Evolutionary conservation across 1,140 invertebrate genomes (phyloP), one percentile per base, ranked within the genome.

Genomic region (Drosophila athabasca): DNA sequence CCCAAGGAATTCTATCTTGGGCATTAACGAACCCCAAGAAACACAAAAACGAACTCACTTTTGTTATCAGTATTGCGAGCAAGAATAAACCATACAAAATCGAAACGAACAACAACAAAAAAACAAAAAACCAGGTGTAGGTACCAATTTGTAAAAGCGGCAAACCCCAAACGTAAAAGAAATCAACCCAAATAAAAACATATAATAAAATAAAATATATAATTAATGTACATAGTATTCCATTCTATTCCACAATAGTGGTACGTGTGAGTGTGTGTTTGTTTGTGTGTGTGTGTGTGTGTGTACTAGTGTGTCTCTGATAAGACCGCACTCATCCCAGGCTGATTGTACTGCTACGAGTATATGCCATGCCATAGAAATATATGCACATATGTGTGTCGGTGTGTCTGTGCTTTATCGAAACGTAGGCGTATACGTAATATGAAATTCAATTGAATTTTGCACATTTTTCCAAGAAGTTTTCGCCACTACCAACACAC

Each of bases 61-160:
- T 73, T 76, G 84, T 79, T 85, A 85, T 85, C 82, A 85, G 82
- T 85, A 85, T 87, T 85, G 68, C 57, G 69, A 80, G 67, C 52
- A 69, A 67, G 53, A 45, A 67, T 26, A 52, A 59, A 39, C 1
- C 22, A 9, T 44, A 22, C 39, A 46, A 39, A 39, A 39, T 13
- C 29, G 44, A 44, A 8, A 67, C 17, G 41, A 62, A 53, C 39
- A 53, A 65, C 59, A 51, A 26, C 5, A 43, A 58, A 57, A 19
- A 19, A 19, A 19, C 17, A 19, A 19, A 19, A 19, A 19, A 19
- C 17, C 0, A 19, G 29, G 45, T 55, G 54, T 68, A 29, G 17
- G 17, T 19, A 19, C 17, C 48, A 72, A 55, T 44, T 62, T 44
- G 41, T 29, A 39, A 69, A 26, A 57, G 31, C 46, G 52, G 49